These are phyloP conservation scores for Heterotilapia buettikoferi DNA, from an alignment of 2,113 vertebrate genomes.

Conservation along the genomic window DNA sequence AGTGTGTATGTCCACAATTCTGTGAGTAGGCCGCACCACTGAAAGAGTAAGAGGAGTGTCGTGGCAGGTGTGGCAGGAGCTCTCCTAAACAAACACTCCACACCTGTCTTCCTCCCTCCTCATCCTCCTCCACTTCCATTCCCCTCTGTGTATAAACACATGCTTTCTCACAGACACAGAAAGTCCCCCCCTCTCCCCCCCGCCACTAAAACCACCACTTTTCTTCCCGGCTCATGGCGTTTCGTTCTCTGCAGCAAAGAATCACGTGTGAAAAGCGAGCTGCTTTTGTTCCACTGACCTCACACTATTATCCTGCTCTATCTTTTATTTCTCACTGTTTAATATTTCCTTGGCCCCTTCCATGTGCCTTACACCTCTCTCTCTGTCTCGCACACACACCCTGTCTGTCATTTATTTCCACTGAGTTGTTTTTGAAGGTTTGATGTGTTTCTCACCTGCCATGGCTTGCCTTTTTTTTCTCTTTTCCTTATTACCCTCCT, in stretches of 20 bases:
- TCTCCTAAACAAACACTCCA: constrained; percentile 43
- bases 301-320: background rate
- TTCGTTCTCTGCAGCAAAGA: background rate
- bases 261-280: background rate
- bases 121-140: background rate
- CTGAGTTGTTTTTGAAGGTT: constrained; percentile 34
- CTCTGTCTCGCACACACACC: background rate
- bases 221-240: background rate
- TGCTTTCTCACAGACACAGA: background rate
- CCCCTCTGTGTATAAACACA: background rate
- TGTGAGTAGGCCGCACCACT: background rate
- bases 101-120: constrained; percentile 28
- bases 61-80: constrained; percentile 38
- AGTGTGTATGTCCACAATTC: background rate
- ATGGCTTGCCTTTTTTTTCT: background rate
- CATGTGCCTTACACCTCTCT: background rate
- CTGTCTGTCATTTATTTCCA: background rate
- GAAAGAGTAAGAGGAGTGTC: constrained; percentile 5
- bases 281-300: constrained; percentile 8
- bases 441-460: constrained; percentile 19
- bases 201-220: background rate
- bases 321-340: background rate
- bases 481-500: background rate
- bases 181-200: background rate
- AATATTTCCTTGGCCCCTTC: background rate